Base-by-base conservation (phyloP, 1,140 invertebrate genomes). In the Mercenaria mercenaria region DNA sequence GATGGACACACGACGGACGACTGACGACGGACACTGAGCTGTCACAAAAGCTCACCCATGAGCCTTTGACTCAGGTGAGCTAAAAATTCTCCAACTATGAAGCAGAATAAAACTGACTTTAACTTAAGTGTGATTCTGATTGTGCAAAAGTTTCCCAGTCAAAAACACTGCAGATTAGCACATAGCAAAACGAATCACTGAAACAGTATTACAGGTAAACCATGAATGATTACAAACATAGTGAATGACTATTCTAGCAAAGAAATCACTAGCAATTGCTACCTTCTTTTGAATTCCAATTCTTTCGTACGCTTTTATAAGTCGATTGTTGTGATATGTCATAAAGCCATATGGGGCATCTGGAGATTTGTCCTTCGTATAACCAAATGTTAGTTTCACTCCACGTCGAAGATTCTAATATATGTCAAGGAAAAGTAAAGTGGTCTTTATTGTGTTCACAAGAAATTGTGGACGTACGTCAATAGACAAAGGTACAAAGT, bases 241-340 rank as follows among this genome's bases (percentile, higher is more conserved):
- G 37, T 72, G n/a, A n/a, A 34, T 26, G 67, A n/a, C 37, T 18
- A 29, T 72, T 20, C 20, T 72, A 34, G 6, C n/a, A 11, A 34
- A 29, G 64, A 29, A 3, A n/a, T 18, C 20, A n/a, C n/a, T n/a
- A n/a, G n/a, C n/a, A 52, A 50, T n/a, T 50, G 15, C 29, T 86
- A 95, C 95, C 92, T 95, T 92, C 89, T 92, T 94, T 87, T 95
- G 94, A 50, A 90, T 93, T 67, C 94, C 95, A 39, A 95, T 91
- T 92, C 93, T 95, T 56, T 95, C 93, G 91, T 93, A 95, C 0
- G 95, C 93, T 80, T 93, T 93, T 72, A 95, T 95, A 26, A 95
- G 91, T 79, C 95, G 90, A 79, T 95, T 95, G 52, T 92, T 93
- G 85, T 95, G 93, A 72, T 95, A 95, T 86, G 95, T 76, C 93